These are phyloP conservation scores for Pampusana beccarii DNA, from an alignment of 2,113 vertebrate genomes.

Conservation along the genomic window DNA sequence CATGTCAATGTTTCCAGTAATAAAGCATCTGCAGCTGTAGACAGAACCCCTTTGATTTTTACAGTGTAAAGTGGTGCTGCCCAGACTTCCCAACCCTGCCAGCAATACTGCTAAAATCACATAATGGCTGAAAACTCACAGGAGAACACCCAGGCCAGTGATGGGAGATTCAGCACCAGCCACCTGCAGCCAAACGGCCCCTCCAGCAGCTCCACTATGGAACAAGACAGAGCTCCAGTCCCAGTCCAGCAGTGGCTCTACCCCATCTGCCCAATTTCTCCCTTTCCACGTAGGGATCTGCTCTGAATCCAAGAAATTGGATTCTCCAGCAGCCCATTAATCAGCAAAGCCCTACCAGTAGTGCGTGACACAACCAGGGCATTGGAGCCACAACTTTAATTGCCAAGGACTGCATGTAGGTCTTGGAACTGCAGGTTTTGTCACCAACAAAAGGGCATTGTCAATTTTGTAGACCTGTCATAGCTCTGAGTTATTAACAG, in stretches of 20 bases:
- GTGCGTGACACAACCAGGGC: not conserved
- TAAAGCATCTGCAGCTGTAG: conserved; percentile 11
- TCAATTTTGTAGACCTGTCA: not conserved
- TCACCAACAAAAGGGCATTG: not conserved
- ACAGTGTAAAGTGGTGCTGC: not conserved
- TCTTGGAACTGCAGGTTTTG: not conserved
- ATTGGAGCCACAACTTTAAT: not conserved
- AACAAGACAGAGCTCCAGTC: not conserved
- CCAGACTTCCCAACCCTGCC: not conserved
- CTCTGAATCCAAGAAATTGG: not conserved
- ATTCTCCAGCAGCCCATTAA: not conserved
- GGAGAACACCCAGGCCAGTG: not conserved
- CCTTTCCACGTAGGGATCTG: not conserved
- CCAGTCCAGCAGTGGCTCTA: not conserved
- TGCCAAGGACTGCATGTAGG: not conserved
- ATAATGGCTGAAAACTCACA: not conserved
- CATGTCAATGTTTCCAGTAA: not conserved
- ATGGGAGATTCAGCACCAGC: not conserved
- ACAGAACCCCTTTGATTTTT: not conserved
- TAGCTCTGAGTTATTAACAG: not conserved
- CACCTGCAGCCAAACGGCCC: not conserved
- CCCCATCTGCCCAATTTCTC: not conserved
- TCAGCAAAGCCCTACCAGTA: not conserved
- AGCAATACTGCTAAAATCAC: not conserved
- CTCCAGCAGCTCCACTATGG: not conserved